These are phyloP conservation scores for Coenonympha arcania DNA, from an alignment of 2,888 invertebrate genomes.

Conservation along the genomic window DNA sequence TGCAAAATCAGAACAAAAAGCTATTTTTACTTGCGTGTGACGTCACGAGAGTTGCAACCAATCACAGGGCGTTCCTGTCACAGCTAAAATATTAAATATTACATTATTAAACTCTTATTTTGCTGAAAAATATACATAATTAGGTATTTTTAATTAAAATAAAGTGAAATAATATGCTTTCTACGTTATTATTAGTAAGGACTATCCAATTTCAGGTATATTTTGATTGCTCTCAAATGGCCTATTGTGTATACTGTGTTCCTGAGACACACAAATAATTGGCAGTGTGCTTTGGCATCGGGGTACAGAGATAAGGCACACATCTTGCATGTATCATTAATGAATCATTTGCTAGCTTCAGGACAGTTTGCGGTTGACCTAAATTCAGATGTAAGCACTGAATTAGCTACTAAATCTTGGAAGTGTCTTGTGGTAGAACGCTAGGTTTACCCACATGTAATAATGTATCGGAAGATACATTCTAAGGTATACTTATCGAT, in stretches of 20 bases:
- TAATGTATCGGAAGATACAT: background rate
- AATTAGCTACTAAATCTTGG: conserved; percentile 22
- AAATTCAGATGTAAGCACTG: conserved; percentile 20
- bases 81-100: too few species aligned
- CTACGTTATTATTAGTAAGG: too few species aligned
- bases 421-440: background rate
- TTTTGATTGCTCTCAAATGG: too few species aligned
- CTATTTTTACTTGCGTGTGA: too few species aligned
- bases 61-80: too few species aligned
- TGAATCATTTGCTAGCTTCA: conserved; percentile 25
- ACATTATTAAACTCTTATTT: too few species aligned
- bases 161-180: too few species aligned
- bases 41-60: too few species aligned
- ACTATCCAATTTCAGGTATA: too few species aligned
- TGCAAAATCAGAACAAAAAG: too few species aligned
- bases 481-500: background rate
- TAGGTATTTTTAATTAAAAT: too few species aligned
- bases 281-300: conserved; percentile 10
- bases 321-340: conserved; percentile 18
- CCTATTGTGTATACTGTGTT: background rate
- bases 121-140: too few species aligned
- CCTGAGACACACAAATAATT: conserved; percentile 4
- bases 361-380: conserved; percentile 22
- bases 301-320: conserved; percentile 21
- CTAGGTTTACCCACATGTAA: background rate